These are phyloP conservation scores for Habropoda laboriosa DNA, from an alignment of 1,140 invertebrate genomes.

Conservation along the genomic window DNA sequence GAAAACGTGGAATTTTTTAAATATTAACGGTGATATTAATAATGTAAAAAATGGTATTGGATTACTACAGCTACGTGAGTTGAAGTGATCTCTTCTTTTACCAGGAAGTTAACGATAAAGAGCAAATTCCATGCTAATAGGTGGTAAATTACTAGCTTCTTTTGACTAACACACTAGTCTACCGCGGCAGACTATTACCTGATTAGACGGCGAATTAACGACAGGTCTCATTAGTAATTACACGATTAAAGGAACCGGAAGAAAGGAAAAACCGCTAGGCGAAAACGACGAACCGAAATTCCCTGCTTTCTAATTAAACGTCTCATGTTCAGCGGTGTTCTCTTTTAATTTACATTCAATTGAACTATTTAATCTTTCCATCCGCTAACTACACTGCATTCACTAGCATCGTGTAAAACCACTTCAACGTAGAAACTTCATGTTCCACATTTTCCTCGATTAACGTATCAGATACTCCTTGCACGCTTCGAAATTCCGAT, in stretches of 20 bases:
- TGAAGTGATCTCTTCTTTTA: not conserved
- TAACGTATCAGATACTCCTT: not conserved
- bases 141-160: not conserved
- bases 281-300: not conserved
- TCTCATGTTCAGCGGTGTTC: not conserved
- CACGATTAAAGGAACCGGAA: not conserved
- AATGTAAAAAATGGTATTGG: not conserved
- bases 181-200: not conserved
- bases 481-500: too few species aligned
- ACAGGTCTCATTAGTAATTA: not conserved
- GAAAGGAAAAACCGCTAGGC: not conserved
- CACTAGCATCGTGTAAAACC: not conserved
- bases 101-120: too few species aligned
- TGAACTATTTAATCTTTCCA: not conserved
- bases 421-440: too few species aligned
- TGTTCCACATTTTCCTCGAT: too few species aligned
- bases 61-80: not conserved
- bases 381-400: not conserved
- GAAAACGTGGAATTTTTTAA: too few species aligned
- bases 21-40: too few species aligned
- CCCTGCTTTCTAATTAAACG: conserved; percentile 25
- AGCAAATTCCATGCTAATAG: not conserved
- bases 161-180: not conserved
- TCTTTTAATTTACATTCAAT: conserved; percentile 31
- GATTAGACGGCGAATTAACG: not conserved